Evolutionary conservation across 2,113 vertebrate genomes (phyloP), one percentile per base, ranked within the genome.

Genomic region (Gopherus flavomarginatus): DNA sequence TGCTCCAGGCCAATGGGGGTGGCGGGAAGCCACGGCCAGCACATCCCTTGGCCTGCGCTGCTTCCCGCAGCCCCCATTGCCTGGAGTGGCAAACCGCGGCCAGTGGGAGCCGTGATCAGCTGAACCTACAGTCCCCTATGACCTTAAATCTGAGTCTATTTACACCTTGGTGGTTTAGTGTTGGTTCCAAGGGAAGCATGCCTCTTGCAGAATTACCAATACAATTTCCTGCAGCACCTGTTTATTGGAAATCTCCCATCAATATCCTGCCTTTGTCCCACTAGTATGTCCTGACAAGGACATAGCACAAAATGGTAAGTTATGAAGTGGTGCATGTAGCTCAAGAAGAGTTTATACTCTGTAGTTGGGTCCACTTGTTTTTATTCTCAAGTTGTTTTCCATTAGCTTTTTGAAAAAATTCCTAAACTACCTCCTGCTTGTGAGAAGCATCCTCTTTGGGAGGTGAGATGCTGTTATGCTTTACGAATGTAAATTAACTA

Each of bases 401-500:
- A 57, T 86, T 94, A 94, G 54, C 79, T 21, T 93, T 86, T 88
- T 5, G 10, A 12, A 27, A 27, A 2, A 91, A 81, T 81, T 3
- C 42, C 82, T 56, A 77, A 87, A 88, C 82, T 89, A 57, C 26
- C 52, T 85, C 69, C 93, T 83, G 12, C 35, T 89, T 94, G 62
- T 78, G 26, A 91, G 78, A 96, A 94, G 79, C 44, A 80, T 78
- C 90, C 52, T 97, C 56, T 29, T 12, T 88, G 47, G 82, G 79
- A 93, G 91, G n/a, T 78, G 69, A 86, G 91, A 87, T 89, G 77
- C 86, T 93, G 59, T 54, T 54, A 91, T 9, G 6, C 9, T 91
- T 92, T 90, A 75, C 47, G 91, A 96, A 94, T 93, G 85, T 93
- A 94, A 97, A 97, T 97, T 92, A 95, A 94, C 95, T 91, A 94